Conservation (phyloP, 2,797 vertebrate species). For the Balearica regulorum region DNA sequence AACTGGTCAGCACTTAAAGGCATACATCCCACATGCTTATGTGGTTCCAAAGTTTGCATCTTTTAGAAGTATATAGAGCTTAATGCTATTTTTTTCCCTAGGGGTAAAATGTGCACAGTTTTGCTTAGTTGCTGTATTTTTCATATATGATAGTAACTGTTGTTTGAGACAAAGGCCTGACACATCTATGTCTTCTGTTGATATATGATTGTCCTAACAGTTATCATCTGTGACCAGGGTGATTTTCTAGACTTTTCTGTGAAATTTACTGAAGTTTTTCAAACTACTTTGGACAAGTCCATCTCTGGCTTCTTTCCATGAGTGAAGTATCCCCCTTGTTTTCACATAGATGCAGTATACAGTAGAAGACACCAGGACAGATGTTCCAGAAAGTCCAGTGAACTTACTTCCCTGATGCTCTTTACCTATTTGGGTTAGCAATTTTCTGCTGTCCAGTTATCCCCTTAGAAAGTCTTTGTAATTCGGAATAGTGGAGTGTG, state of each 20-base stretch:
- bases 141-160: not conserved
- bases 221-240: not conserved
- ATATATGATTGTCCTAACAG: not conserved
- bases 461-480: not conserved
- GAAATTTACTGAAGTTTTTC: not conserved
- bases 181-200: not conserved
- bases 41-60: not conserved
- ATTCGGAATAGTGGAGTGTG: not conserved
- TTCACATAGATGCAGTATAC: not conserved
- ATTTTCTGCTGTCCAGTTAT: not conserved
- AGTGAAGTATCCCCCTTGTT: not conserved
- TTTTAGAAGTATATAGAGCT: not conserved
- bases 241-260: not conserved
- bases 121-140: not conserved
- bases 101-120: not conserved
- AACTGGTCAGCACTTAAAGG: not conserved
- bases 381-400: not conserved
- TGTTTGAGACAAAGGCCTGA: not conserved
- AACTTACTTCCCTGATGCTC: not conserved
- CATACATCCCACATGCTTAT: accelerated
- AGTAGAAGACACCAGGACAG: not conserved
- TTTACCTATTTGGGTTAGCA: not conserved
- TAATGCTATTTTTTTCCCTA: not conserved
- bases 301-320: not conserved
- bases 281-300: not conserved